Conservation (phyloP, 2,888 invertebrate species). For the Zootermopsis nevadensis region DNA sequence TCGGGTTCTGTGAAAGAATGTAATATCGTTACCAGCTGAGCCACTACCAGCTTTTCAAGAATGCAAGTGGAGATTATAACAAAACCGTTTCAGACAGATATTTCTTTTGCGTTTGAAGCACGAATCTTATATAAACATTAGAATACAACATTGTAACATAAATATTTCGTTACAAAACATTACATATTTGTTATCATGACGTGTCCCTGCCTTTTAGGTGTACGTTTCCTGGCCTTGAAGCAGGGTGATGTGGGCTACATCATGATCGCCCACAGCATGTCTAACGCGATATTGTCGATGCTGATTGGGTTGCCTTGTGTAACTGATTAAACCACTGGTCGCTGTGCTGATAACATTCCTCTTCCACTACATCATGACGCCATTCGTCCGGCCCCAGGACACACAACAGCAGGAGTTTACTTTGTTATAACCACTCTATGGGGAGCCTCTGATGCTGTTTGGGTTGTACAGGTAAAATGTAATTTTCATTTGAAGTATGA, state of each 20-base stretch:
- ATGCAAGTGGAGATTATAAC: too few species aligned
- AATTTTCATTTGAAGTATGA: too few species aligned
- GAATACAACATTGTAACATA: too few species aligned
- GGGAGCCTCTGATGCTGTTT: conserved; percentile 74
- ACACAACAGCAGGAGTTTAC: conserved; percentile 59
- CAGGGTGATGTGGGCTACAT: conserved; percentile 77
- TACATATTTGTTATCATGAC: not conserved
- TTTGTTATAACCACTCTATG: conserved; percentile 71
- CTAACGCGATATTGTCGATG: conserved; percentile 71
- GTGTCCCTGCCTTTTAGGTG: conserved; percentile 62
- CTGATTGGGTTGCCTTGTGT: conserved; percentile 65
- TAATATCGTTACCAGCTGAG: too few species aligned
- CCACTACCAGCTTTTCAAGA: too few species aligned
- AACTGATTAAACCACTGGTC: conserved; percentile 63
- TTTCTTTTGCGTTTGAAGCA: too few species aligned
- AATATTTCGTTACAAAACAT: too few species aligned
- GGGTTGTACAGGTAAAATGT: conserved; percentile 83
- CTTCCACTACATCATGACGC: conserved; percentile 60
- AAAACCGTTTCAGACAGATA: too few species aligned
- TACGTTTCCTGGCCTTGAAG: conserved; percentile 71
- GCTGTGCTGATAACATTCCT: conserved; percentile 61
- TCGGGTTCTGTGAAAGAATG: too few species aligned
- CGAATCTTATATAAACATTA: too few species aligned
- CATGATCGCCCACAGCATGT: conserved; percentile 74
- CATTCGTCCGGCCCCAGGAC: conserved; percentile 62